phyloP scores from a whole-genome alignment of 2,113 vertebrate species.

The Paramormyrops kingsleyae region DNA sequence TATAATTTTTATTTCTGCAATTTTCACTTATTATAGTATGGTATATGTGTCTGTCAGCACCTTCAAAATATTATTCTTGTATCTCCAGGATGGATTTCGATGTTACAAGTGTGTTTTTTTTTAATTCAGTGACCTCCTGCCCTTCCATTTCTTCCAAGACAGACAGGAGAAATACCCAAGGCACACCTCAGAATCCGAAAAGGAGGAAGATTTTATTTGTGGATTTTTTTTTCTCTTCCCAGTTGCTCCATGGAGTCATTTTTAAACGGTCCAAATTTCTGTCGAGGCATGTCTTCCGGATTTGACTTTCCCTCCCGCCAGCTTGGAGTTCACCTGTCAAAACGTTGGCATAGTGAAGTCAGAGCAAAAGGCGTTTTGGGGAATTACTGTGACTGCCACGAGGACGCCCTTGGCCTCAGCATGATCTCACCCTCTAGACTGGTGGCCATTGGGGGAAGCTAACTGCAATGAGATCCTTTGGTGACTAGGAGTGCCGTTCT shows the following conservation, averaged over 20 bases:
- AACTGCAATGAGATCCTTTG: background rate
- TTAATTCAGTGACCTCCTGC: conserved; percentile 49
- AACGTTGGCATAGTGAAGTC: conserved; percentile 43
- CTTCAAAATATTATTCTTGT: background rate
- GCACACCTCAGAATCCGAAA: conserved; percentile 63
- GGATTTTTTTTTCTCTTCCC: background rate
- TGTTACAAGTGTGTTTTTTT: background rate
- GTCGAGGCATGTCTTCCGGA: conserved; percentile 59
- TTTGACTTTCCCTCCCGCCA: conserved; percentile 52
- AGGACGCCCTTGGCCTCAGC: background rate
- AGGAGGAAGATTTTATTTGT: conserved; percentile 35
- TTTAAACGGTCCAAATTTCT: conserved; percentile 55
- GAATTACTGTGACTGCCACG: conserved; percentile 32
- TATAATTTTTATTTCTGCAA: background rate
- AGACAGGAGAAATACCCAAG: conserved; percentile 55
- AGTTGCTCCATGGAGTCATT: conserved; percentile 53
- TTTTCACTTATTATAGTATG: background rate
- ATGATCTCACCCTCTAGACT: background rate
- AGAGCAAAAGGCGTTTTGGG: conserved; percentile 36
- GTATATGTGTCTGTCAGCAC: too few relatives aligned
- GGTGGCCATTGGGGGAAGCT: conserved; percentile 35
- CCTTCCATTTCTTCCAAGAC: conserved; percentile 49
- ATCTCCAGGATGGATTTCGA: background rate
- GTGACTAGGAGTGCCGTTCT: background rate
- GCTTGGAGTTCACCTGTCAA: conserved; percentile 62